A percentile compares a stretch with the other conserved stretches of the same genome.
These are phyloP conservation scores for Neodiprion fabricii DNA, from an alignment of 1,140 invertebrate species.

Conservation along the genomic window DNA sequence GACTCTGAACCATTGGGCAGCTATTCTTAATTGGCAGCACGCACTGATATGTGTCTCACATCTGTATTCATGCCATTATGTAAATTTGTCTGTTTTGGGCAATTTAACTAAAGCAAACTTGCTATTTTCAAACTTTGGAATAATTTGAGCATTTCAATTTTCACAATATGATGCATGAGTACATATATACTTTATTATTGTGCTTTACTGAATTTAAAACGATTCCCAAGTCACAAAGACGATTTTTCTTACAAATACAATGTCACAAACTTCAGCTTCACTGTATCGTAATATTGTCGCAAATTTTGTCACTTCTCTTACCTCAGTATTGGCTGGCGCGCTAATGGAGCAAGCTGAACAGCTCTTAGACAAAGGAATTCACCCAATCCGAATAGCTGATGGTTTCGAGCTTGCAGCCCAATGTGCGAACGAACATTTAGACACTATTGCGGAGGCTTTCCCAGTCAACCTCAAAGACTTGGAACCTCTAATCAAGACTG, in stretches of 20 bases:
- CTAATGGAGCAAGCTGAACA: slow-evolving; percentile 94
- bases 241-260: too few species aligned
- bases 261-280: background rate
- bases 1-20: slow-evolving; percentile 48
- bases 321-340: slow-evolving; percentile 82
- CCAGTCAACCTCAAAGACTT: slow-evolving; percentile 82
- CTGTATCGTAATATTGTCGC: slow-evolving; percentile 10
- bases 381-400: slow-evolving; percentile 98
- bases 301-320: slow-evolving; percentile 24
- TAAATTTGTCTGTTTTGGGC: slow-evolving; percentile 18
- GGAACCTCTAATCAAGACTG: slow-evolving; percentile 91
- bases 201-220: too few species aligned
- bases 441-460: slow-evolving; percentile 89
- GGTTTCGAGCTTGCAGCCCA: slow-evolving; percentile 98
- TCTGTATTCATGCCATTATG: slow-evolving; percentile 15
- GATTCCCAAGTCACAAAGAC: too few species aligned
- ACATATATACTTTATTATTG: too few species aligned
- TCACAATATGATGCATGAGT: too few species aligned
- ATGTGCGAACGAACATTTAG: slow-evolving; percentile 85
- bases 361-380: slow-evolving; percentile 95
- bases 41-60: slow-evolving; percentile 47
- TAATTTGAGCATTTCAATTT: too few species aligned
- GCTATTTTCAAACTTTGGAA: too few species aligned
- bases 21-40: slow-evolving; percentile 32
- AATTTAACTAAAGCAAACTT: background rate